phyloP scores from a whole-genome alignment of 2,113 vertebrate species.

The Lagopus muta region DNA sequence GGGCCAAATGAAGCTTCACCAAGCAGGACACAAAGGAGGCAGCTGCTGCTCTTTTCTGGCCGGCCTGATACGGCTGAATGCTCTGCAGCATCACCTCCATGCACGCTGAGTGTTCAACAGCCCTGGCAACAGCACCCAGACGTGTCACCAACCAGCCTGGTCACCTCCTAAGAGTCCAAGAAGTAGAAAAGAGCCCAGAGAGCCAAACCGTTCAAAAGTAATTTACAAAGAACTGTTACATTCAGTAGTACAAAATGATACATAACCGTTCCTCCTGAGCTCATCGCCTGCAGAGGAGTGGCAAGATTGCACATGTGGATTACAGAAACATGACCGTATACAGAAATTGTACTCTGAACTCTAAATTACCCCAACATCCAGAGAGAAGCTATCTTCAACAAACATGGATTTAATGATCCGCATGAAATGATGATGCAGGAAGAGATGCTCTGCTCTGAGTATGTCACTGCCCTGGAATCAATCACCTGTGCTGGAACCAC shows the following conservation, averaged over 20 bases:
- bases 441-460: not conserved
- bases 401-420: not conserved
- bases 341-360: not conserved
- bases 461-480: not conserved
- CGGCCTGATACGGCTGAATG: not conserved
- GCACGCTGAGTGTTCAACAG: rapidly evolving
- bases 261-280: not conserved
- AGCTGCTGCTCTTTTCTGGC: not conserved
- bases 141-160: not conserved
- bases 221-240: slow-evolving; percentile 49
- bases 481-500: not conserved
- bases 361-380: not conserved
- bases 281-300: not conserved
- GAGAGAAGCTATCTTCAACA: not conserved
- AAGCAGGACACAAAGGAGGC: not conserved
- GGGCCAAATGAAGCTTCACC: not conserved
- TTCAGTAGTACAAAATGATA: slow-evolving; percentile 39
- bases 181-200: not conserved
- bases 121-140: not conserved
- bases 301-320: rapidly evolving
- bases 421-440: not conserved
- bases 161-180: not conserved
- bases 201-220: not conserved
- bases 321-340: not conserved
- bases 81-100: not conserved